Evolutionary conservation across 1,140 invertebrate species (phyloP).

Genomic region (Drosophila kurseongensis): DNA sequence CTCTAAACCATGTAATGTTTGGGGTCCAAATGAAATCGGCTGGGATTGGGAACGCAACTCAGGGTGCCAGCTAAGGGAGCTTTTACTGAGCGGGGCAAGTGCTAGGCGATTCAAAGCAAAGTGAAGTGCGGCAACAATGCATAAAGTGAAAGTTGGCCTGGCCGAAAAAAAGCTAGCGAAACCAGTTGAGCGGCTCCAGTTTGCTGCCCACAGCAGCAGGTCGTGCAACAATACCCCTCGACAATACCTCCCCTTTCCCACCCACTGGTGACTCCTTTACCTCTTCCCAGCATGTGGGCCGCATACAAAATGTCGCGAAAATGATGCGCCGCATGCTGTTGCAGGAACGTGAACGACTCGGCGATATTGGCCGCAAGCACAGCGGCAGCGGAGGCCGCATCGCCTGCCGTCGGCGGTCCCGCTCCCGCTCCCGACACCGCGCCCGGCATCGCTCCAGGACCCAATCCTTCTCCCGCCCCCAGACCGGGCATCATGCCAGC

Average conservation of each 20-base stretch:
- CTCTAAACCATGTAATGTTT: not conserved
- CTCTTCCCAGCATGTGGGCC: conserved; percentile 81
- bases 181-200: conserved; percentile 68
- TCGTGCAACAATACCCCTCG: conserved; percentile 64
- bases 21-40: not conserved
- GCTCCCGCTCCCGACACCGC: not conserved
- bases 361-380: conserved; percentile 76
- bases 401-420: not conserved
- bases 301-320: conserved; percentile 84
- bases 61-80: not conserved
- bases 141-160: conserved; percentile 78
- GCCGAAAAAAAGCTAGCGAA: conserved; percentile 54
- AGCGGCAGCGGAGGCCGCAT: conserved; percentile 65
- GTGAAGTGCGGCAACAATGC: conserved; percentile 74
- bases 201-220: conserved; percentile 59
- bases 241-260: not conserved
- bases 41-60: not conserved
- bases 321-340: conserved; percentile 83
- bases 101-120: conserved; percentile 14
- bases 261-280: conserved; percentile 45
- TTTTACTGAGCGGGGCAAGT: conserved; percentile 3
- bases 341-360: conserved; percentile 80
- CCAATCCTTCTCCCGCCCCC: conserved; percentile 7
- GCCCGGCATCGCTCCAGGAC: conserved; percentile 2
- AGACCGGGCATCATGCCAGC: conserved; percentile 36